phyloP scores from a whole-genome alignment of 2,113 vertebrate species.

The Clinocottus analis region DNA sequence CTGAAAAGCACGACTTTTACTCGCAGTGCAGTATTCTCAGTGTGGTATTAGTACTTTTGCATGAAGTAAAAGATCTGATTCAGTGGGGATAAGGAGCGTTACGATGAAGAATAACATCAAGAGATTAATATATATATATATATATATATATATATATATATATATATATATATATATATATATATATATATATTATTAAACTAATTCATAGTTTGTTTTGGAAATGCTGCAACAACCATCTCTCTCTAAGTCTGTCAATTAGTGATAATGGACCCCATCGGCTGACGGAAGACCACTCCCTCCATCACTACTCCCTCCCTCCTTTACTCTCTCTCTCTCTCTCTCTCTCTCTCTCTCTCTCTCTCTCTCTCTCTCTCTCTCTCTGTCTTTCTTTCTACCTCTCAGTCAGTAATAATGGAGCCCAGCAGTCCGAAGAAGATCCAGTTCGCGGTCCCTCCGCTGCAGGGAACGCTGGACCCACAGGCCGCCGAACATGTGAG shows the following conservation, averaged over 20 bases:
- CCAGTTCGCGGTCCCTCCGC: slow-evolving; percentile 92
- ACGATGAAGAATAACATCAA: too few species aligned
- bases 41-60: background rate
- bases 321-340: slow-evolving; percentile 64
- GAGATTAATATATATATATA: too few species aligned
- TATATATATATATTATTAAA: too few species aligned
- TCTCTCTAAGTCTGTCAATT: slow-evolving; percentile 62
- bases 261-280: slow-evolving; percentile 67
- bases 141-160: too few species aligned
- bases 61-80: background rate
- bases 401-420: slow-evolving; percentile 86
- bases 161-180: too few species aligned
- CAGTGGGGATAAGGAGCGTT: too few species aligned
- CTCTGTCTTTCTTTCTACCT: slow-evolving; percentile 56
- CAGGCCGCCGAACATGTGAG: slow-evolving; percentile 96
- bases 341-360: slow-evolving; percentile 53
- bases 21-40: background rate
- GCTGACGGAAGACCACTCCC: slow-evolving; percentile 62
- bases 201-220: slow-evolving; percentile 5
- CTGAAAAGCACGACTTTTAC: background rate
- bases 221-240: slow-evolving; percentile 31
- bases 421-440: slow-evolving; percentile 98
- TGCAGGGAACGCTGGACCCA: slow-evolving; percentile 93
- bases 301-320: slow-evolving; percentile 52
- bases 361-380: slow-evolving; percentile 55